Conservation (phyloP, 2,888 invertebrate genomes). For the Hipparchia sbordonii region DNA sequence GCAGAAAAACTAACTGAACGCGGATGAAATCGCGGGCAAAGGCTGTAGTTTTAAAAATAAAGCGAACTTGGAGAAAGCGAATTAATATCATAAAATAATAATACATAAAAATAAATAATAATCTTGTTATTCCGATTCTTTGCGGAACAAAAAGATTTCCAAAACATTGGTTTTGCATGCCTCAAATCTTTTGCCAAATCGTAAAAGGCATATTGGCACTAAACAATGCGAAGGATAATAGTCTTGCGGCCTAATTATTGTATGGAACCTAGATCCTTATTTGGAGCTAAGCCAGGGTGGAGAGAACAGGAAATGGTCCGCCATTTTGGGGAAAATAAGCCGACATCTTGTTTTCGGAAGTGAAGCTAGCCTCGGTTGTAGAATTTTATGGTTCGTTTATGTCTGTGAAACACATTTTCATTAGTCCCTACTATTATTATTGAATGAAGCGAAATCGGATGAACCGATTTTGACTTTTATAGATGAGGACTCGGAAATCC, state of each 20-base stretch:
- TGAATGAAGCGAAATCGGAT: no score
- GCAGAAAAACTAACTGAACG: no score
- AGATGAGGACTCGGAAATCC: no score
- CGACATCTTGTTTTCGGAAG: background rate
- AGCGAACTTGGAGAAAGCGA: no score
- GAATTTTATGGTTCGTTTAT: background rate
- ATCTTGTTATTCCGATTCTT: no score
- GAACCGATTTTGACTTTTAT: no score
- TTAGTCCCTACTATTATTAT: background rate
- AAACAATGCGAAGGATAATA: background rate
- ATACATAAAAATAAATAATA: no score
- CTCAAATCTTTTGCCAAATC: conserved; percentile 1
- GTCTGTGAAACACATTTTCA: background rate
- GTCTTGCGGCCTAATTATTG: conserved; percentile 38
- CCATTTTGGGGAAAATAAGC: background rate
- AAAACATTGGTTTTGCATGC: background rate
- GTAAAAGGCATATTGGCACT: background rate
- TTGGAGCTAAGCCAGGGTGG: conserved; percentile 44
- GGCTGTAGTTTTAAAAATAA: no score
- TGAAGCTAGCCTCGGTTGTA: background rate
- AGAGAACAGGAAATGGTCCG: background rate
- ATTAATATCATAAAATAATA: no score
- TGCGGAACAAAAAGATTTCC: background rate
- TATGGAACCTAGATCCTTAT: conserved; percentile 38
- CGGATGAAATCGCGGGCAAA: no score